A percentile compares a stretch with the other conserved stretches of the same genome.
Evolutionary conservation across 2,113 vertebrate genomes (phyloP).

Genomic region (Egretta garzetta): DNA sequence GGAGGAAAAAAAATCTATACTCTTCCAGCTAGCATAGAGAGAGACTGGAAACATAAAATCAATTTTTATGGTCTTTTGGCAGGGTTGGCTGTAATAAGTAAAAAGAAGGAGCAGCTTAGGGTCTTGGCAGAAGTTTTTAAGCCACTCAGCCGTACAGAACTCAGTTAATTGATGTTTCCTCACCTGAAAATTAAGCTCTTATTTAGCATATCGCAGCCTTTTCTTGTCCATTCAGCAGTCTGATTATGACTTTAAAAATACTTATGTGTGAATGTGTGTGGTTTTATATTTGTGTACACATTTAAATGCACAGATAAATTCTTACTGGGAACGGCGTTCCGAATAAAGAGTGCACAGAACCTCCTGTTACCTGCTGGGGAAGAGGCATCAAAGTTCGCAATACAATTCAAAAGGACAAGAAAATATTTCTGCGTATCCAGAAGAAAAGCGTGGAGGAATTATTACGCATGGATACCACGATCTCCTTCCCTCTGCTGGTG

Average conservation of each 20-base stretch:
- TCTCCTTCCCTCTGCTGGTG: conserved; percentile 28
- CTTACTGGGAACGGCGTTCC: neutral
- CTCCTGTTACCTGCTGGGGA: neutral
- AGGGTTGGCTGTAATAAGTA: conserved; percentile 43
- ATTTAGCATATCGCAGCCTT: neutral
- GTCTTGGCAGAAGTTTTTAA: conserved; percentile 58
- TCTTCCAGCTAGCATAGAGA: conserved; percentile 32
- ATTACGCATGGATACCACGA: neutral
- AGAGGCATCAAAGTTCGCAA: neutral
- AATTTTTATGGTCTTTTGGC: conserved; percentile 54
- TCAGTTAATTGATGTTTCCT: conserved; percentile 33
- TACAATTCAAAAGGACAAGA: neutral
- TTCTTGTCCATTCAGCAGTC: neutral
- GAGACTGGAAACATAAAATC: conserved; percentile 54
- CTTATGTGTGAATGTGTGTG: neutral
- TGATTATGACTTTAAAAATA: neutral
- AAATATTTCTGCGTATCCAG: neutral
- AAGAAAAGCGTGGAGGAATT: neutral
- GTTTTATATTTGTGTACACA: neutral
- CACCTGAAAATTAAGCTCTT: conserved; percentile 11
- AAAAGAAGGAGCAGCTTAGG: conserved; percentile 21
- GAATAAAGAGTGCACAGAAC: accelerated
- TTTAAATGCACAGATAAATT: neutral
- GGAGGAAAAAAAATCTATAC: conserved; percentile 8
- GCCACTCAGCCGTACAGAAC: neutral